These are phyloP conservation scores for Drosophila pandora DNA, from an alignment of 1,140 invertebrate genomes.

Conservation along the genomic window DNA sequence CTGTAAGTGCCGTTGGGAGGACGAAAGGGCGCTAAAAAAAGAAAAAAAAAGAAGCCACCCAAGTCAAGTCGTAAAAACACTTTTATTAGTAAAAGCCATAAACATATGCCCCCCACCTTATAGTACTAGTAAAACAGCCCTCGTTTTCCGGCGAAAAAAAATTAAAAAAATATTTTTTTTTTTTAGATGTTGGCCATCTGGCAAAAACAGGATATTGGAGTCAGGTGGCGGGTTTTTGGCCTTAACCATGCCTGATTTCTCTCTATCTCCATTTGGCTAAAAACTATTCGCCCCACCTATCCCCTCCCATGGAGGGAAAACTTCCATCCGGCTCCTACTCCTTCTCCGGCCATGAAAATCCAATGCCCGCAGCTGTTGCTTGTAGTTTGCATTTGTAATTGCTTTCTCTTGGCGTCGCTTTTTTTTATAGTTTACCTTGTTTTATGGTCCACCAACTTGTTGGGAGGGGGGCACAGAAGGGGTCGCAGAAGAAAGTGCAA, in stretches of 20 bases:
- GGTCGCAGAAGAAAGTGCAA: no score
- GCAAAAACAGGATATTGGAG: constrained; percentile 21
- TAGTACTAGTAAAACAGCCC: neutral
- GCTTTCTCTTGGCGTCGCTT: constrained; percentile 56
- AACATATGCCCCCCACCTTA: constrained; percentile 56
- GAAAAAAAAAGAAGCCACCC: neutral
- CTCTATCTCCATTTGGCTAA: constrained; percentile 8
- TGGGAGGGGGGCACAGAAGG: neutral
- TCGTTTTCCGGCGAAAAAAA: neutral
- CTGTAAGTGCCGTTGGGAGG: constrained; percentile 43
- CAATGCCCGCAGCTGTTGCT: constrained; percentile 60
- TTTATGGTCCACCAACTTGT: constrained; percentile 70
- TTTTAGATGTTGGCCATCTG: constrained; percentile 14
- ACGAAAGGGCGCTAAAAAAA: constrained; percentile 12
- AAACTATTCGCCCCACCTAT: constrained; percentile 4
- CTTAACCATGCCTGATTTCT: constrained; percentile 22
- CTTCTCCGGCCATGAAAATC: neutral
- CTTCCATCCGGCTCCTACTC: neutral
- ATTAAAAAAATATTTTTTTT: neutral
- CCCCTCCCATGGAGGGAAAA: neutral
- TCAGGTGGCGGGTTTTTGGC: constrained; percentile 17
- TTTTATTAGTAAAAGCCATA: constrained; percentile 71
- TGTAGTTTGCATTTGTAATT: constrained; percentile 78
- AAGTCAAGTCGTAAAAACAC: constrained; percentile 68
- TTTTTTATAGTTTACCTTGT: constrained; percentile 68